Evolutionary conservation across 2,888 invertebrate species (phyloP), one percentile per base, ranked within the genome.

Genomic region (Gandaritis pyraliata): DNA sequence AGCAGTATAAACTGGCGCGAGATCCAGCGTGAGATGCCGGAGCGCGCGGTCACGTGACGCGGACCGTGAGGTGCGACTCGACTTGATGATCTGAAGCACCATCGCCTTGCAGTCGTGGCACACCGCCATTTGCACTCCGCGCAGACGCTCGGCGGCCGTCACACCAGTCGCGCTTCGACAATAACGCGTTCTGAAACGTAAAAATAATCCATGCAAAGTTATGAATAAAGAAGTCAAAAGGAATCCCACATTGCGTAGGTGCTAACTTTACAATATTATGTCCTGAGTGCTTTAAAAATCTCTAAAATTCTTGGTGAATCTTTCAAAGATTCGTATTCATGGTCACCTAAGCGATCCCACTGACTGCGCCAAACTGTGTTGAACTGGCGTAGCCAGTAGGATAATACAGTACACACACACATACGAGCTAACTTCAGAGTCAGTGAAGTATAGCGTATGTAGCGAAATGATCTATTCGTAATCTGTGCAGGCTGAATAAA

Each of bases 51-150:
- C 96, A 73, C 97, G 94, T 61, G 95, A 96, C 60, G 96, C 96
- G 61, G 97, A 95, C 75, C 97, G 94, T 66, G 63, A 96, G 61
- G 95, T 96, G 83, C 95, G 95, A 46, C 62, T 62, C 13, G 62
- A 97, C 87, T 97, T 96, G 82, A 98, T 98, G 83, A 98, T 98
- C 91, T 98, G 97, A 75, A 97, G 94, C 63, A 98, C 97, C 96
- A 98, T 96, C 64, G 96, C 96, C 84, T 97, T 97, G 92, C 98
- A 98, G 93, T 98, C 98, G 85, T 97, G 96, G 84, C 98, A 98
- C 50, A 98, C 97, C 65, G 96, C 95, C 95, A 98, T 97, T 80
- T 96, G 95, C 64, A 97, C 95, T 71, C 95, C 95, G 64, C 95
- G 94, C 50, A 95, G 89, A 16, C 94, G 93, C 80, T 96, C 96